Base-by-base conservation (phyloP, 2,888 invertebrate species). In the Eupithecia vulgata region DNA sequence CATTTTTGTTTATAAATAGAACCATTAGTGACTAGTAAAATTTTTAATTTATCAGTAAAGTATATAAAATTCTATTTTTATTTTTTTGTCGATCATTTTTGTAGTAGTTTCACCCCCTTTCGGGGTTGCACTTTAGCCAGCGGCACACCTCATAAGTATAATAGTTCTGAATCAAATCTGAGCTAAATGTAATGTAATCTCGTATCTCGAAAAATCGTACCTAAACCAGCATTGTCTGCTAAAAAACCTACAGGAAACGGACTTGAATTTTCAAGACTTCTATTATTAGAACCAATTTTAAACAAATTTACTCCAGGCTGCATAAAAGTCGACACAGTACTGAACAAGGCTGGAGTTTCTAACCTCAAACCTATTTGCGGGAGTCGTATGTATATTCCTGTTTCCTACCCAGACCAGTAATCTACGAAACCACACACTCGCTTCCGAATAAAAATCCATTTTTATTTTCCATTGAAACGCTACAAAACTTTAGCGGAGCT, bases 401-500 rank as follows among this genome's bases (percentile, higher is more conserved):
- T 64, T 35, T 17, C 62, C 35, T 17, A n/a, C 35, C 40, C 67
- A 64, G 35, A 52, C 37, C 59, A 45, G 70, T 74, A 67, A 75
- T 72, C 67, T 75, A 67, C 45, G 62, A 65, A 70, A 57, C 70
- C 64, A 70, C 67, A 72, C 59, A 42, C n/a, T 57, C 68, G 64
- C 35, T n/a, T 61, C 40, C 45, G 57, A 68, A 72, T 70, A 69
- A 72, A 75, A 75, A 70, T 57, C 72, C 45, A 25, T 10, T 70
- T 75, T 76, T 74, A 77, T 78, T 73, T 73, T 73, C 66, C 40
- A 75, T 76, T 68, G 66, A 61, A 61, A 69, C 70, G 61, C 61
- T 66, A 71, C 64, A 68, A 71, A 74, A 73, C 72, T 73, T 73
- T 65, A 57, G 25, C 61, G 42, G 64, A 70, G 61, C 34, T 75